Conservation (phyloP, 2,797 vertebrate genomes). For the Saxicola maurus region DNA sequence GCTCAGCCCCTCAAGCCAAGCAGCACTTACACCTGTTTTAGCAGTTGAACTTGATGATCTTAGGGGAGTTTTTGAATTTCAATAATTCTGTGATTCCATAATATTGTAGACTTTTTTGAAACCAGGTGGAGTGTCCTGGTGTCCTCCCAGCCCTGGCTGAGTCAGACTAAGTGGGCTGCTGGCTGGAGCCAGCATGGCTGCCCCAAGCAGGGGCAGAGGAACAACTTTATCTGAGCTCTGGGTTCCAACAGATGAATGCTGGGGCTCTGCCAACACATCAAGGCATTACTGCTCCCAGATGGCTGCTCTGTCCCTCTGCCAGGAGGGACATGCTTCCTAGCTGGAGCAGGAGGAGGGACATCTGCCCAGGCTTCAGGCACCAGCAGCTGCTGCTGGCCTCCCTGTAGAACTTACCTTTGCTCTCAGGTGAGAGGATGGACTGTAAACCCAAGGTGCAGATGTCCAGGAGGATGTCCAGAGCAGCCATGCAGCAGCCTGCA, state of each 20-base stretch:
- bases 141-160: accelerated
- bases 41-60: background rate
- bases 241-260: background rate
- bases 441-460: background rate
- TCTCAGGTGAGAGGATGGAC: background rate
- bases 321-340: background rate
- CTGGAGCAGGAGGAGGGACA: background rate
- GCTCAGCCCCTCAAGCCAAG: background rate
- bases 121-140: accelerated
- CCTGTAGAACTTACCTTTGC: background rate
- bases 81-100: background rate
- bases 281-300: background rate
- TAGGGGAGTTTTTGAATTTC: background rate
- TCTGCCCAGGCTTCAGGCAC: background rate
- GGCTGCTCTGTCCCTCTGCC: background rate
- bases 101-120: background rate
- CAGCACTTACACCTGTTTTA: accelerated
- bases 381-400: background rate
- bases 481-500: background rate
- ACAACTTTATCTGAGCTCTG: background rate
- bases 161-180: background rate
- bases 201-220: background rate
- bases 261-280: background rate
- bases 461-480: background rate
- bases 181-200: background rate